Conservation (phyloP, 2,797 vertebrate genomes). For the Lutjanus campechanus region DNA sequence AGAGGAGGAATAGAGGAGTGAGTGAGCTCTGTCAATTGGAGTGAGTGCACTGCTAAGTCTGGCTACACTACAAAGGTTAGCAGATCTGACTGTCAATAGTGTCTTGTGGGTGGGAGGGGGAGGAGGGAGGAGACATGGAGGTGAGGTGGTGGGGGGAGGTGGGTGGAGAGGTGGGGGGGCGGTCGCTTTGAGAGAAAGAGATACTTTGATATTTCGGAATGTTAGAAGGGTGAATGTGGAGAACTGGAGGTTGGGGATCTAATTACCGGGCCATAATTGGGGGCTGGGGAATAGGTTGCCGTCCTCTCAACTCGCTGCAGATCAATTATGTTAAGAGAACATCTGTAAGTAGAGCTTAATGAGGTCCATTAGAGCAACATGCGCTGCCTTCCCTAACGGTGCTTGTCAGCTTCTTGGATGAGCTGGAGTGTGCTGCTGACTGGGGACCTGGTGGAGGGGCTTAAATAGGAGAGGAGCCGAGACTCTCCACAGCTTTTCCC, state of each 20-base stretch:
- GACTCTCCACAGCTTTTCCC: constrained; percentile 84
- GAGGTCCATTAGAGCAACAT: constrained; percentile 99
- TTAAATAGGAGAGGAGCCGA: constrained; percentile 95
- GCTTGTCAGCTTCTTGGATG: constrained; percentile 99
- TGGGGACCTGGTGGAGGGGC: constrained; percentile 96
- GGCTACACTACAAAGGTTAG: constrained; percentile 99
- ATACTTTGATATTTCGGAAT: constrained; percentile 99
- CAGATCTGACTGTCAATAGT: constrained; percentile 99
- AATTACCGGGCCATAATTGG: constrained; percentile 99
- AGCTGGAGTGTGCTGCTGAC: constrained; percentile 98
- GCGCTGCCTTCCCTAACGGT: constrained; percentile 98
- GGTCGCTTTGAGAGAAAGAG: constrained; percentile 97
- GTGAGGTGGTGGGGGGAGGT: constrained; percentile 78
- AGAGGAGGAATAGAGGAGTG: constrained; percentile 74
- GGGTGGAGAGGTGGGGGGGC: constrained; percentile 63
- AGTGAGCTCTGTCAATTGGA: constrained; percentile 94
- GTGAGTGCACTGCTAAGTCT: constrained; percentile 96
- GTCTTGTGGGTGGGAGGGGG: constrained; percentile 85
- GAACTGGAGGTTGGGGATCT: constrained; percentile 99
- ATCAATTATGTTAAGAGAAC: constrained; percentile 99
- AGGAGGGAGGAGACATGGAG: constrained; percentile 67
- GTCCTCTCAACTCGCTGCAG: constrained; percentile 99
- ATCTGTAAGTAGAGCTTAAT: constrained; percentile 99
- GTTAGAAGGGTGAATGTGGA: constrained; percentile 99
- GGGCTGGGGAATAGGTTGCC: constrained; percentile 99